Base-by-base conservation (phyloP, 2,113 vertebrate genomes). In the Ivindomyrus marchei region DNA sequence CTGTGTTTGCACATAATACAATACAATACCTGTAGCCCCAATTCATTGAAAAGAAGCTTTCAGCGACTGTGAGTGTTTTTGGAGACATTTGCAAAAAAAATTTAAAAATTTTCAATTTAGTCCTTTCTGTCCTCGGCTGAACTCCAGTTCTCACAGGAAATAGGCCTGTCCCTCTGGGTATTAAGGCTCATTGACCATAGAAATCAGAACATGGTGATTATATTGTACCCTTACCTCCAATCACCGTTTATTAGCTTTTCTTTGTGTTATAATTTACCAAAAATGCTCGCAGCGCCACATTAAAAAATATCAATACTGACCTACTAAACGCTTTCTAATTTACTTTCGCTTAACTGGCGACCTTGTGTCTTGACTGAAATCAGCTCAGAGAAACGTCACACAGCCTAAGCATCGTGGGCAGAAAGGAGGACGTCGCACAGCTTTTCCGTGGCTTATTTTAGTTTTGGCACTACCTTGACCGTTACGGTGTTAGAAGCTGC, bases 171-270 rank as follows among this genome's bases (percentile, higher is more conserved):
- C 94, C 95, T 85, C 47, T 52, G 94, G 93, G 95, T 91, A 93
- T 85, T 93, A 93, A 95, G 94, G 94, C 94, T 95, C 95, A 95
- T 95, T 96, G 94, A 96, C 94, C 94, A 95, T 92, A 89, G 91
- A 92, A 94, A 94, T n/a, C 94, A 95, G 93, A 93, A 93, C 93
- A 94, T 91, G 88, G 95, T 96, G 96, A 96, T 96, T 96, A 96
- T 95, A 94, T 94, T 92, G 94, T 93, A 93, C 92, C 90, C 94
- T 93, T 93, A 92, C 91, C 94, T 93, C 94, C 95, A 96, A 95
- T 95, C 91, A 91, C 93, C 95, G 93, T 93, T 93, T 94, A 96
- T 96, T 95, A 95, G 93, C 95, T 92, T 92, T 91, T 74, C 93
- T 92, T 93, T 89, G 90, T 80, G 92, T 92, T 89, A 52, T 42